Evolutionary conservation across 2,888 invertebrate species (phyloP).

Genomic region (Cylindroiulus punctatus): DNA sequence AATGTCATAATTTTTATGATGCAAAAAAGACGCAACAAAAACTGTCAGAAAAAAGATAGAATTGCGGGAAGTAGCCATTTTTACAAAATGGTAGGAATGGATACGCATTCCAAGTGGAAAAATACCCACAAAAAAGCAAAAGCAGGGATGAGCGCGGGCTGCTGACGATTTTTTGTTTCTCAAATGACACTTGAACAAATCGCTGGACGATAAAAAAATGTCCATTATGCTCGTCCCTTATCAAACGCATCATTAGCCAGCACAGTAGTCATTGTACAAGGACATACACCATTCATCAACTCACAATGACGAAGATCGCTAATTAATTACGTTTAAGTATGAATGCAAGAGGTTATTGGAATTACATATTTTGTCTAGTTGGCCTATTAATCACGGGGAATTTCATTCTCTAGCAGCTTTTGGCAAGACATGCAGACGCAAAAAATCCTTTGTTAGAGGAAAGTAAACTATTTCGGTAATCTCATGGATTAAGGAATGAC

Average conservation of each 20-base stretch:
- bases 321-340: constrained; percentile 34
- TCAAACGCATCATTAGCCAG: constrained; percentile 2
- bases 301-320: background rate
- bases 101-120: background rate
- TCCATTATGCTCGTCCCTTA: background rate
- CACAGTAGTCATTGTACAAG: background rate
- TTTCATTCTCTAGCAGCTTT: background rate
- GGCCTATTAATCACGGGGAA: constrained; percentile 5
- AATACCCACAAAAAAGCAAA: background rate
- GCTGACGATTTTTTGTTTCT: background rate
- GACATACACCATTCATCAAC: background rate
- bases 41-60: too few relatives aligned
- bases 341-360: constrained; percentile 30
- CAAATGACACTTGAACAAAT: background rate
- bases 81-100: background rate
- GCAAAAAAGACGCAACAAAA: too few relatives aligned
- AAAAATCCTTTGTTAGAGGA: background rate
- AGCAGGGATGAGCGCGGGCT: background rate
- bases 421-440: background rate
- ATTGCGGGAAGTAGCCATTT: too few relatives aligned
- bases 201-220: background rate
- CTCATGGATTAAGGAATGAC: background rate
- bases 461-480: constrained; percentile 29
- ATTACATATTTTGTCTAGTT: constrained; percentile 23
- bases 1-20: too few relatives aligned